Evolutionary conservation across 2,797 vertebrate species (phyloP), one percentile per base, ranked within the genome.

Genomic region (Oreochromis mossambicus): DNA sequence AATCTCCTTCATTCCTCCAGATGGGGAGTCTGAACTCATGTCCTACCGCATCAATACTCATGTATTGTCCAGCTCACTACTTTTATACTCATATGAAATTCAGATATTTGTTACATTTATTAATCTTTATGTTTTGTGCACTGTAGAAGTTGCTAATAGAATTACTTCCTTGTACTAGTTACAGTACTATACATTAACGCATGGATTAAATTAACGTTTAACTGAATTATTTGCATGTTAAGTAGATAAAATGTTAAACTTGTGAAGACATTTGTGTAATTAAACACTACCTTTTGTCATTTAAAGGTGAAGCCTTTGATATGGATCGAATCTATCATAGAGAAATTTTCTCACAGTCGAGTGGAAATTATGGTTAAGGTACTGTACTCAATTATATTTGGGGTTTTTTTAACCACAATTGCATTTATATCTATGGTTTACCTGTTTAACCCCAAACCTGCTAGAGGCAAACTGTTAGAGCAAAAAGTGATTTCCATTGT

Each of bases 281-380:
- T 3, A 76, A 43, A 51, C 13, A 1, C 12, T 36, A 0, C 43
- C 36, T 6, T 26, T 78, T 36, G 9, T 88, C 11, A 85, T 15
- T 77, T 34, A 1, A 86, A 98, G 98, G 98, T 98, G 80, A 99
- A 99, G 87, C 98, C 98, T 0, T 93, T 99, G 77, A 98, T 99
- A 94, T 99, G 98, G 98, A 98, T 99, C 1, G 98, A 98, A 93
- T 99, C 98, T 0, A 91, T 98, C 77, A 98, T 99, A 19, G 98
- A 99, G 95, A 98, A 97, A 84, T 99, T 98, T 91, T 98, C 97
- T 78, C 98, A 99, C 90, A 99, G 98, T 88, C 95, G 98, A 1
- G 97, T 99, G 87, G 98, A 98, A 90, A 98, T 98, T 95, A 97
- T 98, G 98, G 97, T 99, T 43, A 98, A 98, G 97, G 97, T 98